Percentiles rank a stretch among this genome's conserved stretches.
phyloP scores from a whole-genome alignment of 2,113 vertebrate genomes.

The Podocnemis expansa region DNA sequence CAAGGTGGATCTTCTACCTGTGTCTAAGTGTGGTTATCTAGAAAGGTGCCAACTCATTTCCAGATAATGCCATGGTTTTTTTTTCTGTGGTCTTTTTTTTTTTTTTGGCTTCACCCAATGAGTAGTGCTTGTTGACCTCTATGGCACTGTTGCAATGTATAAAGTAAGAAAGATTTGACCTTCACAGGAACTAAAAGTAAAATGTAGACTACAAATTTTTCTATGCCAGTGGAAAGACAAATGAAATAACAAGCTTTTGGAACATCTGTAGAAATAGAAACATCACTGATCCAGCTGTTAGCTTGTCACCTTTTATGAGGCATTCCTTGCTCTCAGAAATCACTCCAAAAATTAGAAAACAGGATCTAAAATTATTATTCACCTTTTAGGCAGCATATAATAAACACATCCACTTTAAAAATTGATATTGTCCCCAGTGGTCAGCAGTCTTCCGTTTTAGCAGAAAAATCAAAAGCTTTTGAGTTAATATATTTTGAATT shows the following conservation, averaged over 20 bases:
- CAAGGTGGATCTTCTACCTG: background rate
- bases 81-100: background rate
- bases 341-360: background rate
- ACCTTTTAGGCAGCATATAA: background rate
- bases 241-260: background rate
- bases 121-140: background rate
- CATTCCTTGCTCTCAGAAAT: background rate
- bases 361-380: background rate
- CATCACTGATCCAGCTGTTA: background rate
- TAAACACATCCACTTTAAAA: background rate
- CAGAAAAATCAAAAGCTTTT: background rate
- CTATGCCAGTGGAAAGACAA: background rate
- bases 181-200: background rate
- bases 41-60: background rate
- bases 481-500: background rate
- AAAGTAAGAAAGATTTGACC: background rate
- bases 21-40: background rate
- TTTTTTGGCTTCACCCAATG: background rate
- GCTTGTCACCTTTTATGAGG: background rate
- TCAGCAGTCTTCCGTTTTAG: background rate
- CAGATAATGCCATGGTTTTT: background rate
- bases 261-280: constrained; percentile 4
- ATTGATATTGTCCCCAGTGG: background rate
- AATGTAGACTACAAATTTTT: background rate
- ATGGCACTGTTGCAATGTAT: background rate